Percentiles rank a stretch among this genome's conserved stretches.
Evolutionary conservation across 2,888 invertebrate species (phyloP).

Genomic region (Mesorhabditis sp.): DNA sequence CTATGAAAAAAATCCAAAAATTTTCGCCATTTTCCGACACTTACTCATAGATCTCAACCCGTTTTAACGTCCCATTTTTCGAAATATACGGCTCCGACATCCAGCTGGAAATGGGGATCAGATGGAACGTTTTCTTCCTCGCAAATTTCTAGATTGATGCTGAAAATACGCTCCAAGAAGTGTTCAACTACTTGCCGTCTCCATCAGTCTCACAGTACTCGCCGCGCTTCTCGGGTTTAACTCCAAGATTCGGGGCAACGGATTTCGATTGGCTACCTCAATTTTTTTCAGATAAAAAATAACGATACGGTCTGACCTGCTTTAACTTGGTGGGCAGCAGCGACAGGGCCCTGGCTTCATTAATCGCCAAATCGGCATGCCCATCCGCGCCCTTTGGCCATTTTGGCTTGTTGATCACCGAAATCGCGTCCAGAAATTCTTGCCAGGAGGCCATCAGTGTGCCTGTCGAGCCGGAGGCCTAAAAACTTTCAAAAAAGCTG

Average conservation of each 20-base stretch:
- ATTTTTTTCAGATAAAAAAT: not conserved
- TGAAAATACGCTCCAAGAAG: not conserved
- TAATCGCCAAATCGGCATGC: not conserved
- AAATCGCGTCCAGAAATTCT: not conserved
- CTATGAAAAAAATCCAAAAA: not conserved
- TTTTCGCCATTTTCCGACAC: not conserved
- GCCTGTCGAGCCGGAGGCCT: not conserved
- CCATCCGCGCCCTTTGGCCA: not conserved
- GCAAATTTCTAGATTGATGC: not conserved
- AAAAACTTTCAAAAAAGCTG: not conserved
- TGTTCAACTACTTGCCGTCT: conserved; percentile 1
- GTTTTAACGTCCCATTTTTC: not conserved
- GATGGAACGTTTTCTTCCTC: not conserved
- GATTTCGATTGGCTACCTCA: not conserved
- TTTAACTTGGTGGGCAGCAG: not conserved
- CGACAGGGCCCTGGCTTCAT: not conserved
- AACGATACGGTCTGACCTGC: no score
- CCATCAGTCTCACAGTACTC: not conserved
- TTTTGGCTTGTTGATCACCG: not conserved
- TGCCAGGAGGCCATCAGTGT: not conserved
- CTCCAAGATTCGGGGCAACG: not conserved
- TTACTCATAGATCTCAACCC: not conserved
- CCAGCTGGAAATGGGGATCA: not conserved
- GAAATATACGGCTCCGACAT: not conserved
- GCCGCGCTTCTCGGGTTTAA: not conserved